Percentiles rank a stretch among this genome's conserved stretches.
Evolutionary conservation across 2,888 invertebrate species (phyloP).

Genomic region (Ctenicera cuprea): DNA sequence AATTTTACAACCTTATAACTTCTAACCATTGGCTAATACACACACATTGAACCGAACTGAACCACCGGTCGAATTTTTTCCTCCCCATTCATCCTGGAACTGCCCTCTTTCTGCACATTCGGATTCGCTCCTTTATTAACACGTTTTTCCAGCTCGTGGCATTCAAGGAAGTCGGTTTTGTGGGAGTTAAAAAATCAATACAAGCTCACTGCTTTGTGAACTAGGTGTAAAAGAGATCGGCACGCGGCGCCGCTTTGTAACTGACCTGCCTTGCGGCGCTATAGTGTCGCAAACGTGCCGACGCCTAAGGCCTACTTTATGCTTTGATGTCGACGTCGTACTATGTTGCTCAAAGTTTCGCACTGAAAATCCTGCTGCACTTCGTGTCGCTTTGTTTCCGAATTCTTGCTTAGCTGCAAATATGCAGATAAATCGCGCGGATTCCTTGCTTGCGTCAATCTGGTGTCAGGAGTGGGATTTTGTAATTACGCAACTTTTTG

Average conservation of each 20-base stretch:
- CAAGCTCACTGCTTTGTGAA: constrained; percentile 60
- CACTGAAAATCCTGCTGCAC: constrained; percentile 44
- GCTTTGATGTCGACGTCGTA: constrained; percentile 61
- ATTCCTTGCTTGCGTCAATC: background rate
- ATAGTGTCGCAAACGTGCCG: constrained; percentile 65
- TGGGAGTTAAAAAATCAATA: constrained; percentile 60
- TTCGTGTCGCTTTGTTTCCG: constrained; percentile 41
- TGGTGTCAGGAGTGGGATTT: too few relatives aligned
- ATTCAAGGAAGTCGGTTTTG: constrained; percentile 54
- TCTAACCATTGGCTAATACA: constrained; percentile 40
- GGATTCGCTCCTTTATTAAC: constrained; percentile 40
- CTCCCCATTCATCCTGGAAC: constrained; percentile 2
- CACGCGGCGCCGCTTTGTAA: constrained; percentile 68
- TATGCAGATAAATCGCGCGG: constrained; percentile 1
- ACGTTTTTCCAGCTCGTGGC: constrained; percentile 49
- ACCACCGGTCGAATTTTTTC: constrained; percentile 8
- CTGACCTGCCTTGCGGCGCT: constrained; percentile 69
- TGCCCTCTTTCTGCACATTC: constrained; percentile 20
- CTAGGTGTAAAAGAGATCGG: constrained; percentile 66
- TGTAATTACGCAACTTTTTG: too few relatives aligned
- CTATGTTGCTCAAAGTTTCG: constrained; percentile 38
- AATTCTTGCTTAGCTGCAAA: constrained; percentile 21
- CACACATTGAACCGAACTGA: background rate
- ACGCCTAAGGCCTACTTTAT: constrained; percentile 64
- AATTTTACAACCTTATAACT: constrained; percentile 61